These are phyloP conservation scores for Enteromius radiatus DNA, from an alignment of 2,797 vertebrate species.

Conservation along the genomic window DNA sequence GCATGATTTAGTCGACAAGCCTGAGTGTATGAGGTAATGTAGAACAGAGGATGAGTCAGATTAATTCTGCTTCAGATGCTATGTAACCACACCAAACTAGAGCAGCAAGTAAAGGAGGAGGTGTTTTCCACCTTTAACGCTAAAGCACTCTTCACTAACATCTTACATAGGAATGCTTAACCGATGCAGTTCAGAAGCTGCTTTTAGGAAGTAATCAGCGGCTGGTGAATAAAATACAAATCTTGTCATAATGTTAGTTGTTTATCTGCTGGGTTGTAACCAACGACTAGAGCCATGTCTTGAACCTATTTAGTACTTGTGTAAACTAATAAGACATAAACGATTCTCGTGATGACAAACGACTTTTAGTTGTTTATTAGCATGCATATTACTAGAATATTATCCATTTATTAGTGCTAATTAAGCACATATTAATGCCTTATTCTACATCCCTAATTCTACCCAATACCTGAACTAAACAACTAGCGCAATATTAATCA, in stretches of 20 bases:
- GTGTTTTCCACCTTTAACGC: neutral
- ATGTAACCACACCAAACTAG: conserved; percentile 22
- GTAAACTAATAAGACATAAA: neutral
- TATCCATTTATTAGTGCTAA: too few species aligned
- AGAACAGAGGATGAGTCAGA: conserved; percentile 39
- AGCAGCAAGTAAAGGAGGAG: conserved; percentile 1
- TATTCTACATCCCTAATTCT: too few species aligned
- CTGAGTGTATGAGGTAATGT: conserved; percentile 38
- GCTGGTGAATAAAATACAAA: neutral
- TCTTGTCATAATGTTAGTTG: neutral
- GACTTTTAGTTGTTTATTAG: too few species aligned
- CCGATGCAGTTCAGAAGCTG: neutral
- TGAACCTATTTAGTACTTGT: neutral
- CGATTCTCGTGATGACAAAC: neutral
- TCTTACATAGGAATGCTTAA: neutral
- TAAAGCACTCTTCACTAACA: neutral
- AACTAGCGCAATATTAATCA: too few species aligned
- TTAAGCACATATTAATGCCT: too few species aligned
- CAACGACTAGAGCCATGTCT: neutral
- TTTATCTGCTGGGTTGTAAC: neutral
- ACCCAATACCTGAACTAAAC: too few species aligned
- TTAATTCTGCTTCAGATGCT: conserved; percentile 29
- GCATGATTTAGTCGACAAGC: conserved; percentile 22
- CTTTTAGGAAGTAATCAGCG: neutral
- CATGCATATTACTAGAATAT: too few species aligned